Percentiles rank a stretch among this genome's conserved stretches.
These are phyloP conservation scores for Masticophis lateralis DNA, from an alignment of 2,797 vertebrate species.

Conservation along the genomic window DNA sequence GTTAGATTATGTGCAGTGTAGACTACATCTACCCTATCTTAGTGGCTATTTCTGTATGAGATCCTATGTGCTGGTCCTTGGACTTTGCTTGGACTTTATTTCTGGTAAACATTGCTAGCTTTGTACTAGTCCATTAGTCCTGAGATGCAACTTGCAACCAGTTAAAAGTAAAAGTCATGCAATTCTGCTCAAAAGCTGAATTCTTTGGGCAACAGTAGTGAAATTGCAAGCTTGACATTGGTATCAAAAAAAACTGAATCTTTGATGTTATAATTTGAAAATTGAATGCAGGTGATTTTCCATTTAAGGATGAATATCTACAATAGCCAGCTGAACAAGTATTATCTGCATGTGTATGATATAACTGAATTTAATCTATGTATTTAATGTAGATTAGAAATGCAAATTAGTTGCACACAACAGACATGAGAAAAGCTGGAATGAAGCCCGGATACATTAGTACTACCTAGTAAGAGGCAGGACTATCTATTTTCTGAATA, in stretches of 20 bases:
- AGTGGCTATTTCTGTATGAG: neutral
- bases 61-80: neutral
- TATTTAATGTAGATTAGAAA: neutral
- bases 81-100: neutral
- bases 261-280: neutral
- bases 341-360: neutral
- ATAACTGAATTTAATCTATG: neutral
- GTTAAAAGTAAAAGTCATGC: neutral
- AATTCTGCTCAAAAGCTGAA: neutral
- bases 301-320: neutral
- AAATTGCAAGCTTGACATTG: neutral
- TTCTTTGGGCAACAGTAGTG: neutral
- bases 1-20: neutral
- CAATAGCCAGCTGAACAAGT: neutral
- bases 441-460: neutral
- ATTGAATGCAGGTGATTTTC: neutral
- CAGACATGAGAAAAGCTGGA: neutral
- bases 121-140: neutral
- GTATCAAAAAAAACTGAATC: neutral
- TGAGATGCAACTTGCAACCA: neutral
- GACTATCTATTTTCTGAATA: neutral
- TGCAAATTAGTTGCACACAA: neutral
- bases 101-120: neutral
- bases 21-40: neutral
- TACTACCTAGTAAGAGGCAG: neutral